A percentile compares a stretch with the other conserved stretches of the same genome.
Conservation (phyloP, 1,140 invertebrate genomes). For the Eciton burchellii region DNA sequence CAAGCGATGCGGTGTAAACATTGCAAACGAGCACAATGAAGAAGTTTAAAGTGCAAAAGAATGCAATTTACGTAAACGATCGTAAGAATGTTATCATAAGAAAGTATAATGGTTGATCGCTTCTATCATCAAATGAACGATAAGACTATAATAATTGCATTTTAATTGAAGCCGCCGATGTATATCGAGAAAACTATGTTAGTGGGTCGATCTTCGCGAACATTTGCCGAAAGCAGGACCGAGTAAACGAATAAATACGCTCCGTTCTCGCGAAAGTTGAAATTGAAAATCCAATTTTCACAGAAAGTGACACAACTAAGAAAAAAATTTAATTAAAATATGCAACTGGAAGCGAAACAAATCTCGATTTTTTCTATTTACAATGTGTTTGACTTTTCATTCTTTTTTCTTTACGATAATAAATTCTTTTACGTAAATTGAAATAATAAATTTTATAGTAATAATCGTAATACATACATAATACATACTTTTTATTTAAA, state of each 20-base stretch:
- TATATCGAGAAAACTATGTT: conserved; percentile 38
- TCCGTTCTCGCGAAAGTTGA: background rate
- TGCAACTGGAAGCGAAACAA: background rate
- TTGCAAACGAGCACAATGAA: background rate
- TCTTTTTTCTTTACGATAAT: background rate
- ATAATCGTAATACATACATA: background rate
- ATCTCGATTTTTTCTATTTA: background rate
- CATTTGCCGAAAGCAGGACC: conserved; percentile 42
- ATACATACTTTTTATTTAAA: background rate
- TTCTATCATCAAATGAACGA: background rate
- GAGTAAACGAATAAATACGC: conserved; percentile 10
- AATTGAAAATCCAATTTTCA: conserved; percentile 7
- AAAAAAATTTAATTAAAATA: background rate
- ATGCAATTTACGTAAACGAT: conserved; percentile 2
- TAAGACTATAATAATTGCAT: conserved; percentile 19
- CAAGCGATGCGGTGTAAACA: background rate
- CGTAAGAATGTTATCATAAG: background rate
- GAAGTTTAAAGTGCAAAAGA: conserved; percentile 4
- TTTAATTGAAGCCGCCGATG: conserved; percentile 29
- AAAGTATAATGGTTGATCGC: conserved; percentile 15
- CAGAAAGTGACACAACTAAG: background rate
- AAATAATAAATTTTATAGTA: background rate
- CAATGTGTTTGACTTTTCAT: background rate
- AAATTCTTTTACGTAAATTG: background rate
- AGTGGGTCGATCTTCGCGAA: conserved; percentile 56